phyloP scores from a whole-genome alignment of 2,797 vertebrate species.

The Sandelia bainsii region DNA sequence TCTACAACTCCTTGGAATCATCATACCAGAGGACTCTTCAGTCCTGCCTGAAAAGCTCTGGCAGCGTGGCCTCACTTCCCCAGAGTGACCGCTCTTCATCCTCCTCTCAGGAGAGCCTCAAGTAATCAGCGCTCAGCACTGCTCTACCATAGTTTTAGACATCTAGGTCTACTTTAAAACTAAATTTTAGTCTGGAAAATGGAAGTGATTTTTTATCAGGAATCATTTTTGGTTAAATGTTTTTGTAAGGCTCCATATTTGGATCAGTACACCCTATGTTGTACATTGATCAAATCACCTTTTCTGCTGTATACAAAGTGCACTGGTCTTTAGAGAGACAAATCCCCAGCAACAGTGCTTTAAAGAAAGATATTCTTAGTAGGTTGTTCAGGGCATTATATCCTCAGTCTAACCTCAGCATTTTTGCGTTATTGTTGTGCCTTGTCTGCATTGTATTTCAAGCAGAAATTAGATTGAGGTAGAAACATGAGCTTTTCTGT shows the following conservation, averaged over 20 bases:
- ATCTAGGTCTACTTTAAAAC: not conserved
- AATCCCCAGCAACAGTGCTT: conserved; percentile 2
- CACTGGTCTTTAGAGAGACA: not conserved
- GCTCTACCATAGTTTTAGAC: conserved; percentile 1
- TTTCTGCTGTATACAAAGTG: not conserved
- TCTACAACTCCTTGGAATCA: conserved; percentile 94
- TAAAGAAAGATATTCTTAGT: not conserved
- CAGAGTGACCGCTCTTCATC: conserved; percentile 98
- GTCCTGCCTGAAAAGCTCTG: conserved; percentile 92
- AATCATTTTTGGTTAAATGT: not conserved
- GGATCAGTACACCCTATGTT: not conserved
- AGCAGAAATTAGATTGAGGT: not conserved
- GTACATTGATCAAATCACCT: not conserved
- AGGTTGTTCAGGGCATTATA: not conserved
- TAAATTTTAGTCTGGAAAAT: not conserved
- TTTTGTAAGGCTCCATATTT: conserved; percentile 2
- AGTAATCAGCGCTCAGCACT: conserved; percentile 83
- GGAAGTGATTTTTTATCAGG: not conserved
- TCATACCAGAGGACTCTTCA: conserved; percentile 96
- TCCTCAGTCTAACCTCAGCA: not conserved
- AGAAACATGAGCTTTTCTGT: not conserved
- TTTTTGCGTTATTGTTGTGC: conserved; percentile 7
- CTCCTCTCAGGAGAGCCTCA: conserved; percentile 97
- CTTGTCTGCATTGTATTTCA: conserved; percentile 7
- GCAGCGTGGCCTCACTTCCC: conserved; percentile 94